Percentiles rank a stretch among this genome's conserved stretches.
These are phyloP conservation scores for Tetramorium bicarinatum DNA, from an alignment of 2,888 invertebrate species.

Conservation along the genomic window DNA sequence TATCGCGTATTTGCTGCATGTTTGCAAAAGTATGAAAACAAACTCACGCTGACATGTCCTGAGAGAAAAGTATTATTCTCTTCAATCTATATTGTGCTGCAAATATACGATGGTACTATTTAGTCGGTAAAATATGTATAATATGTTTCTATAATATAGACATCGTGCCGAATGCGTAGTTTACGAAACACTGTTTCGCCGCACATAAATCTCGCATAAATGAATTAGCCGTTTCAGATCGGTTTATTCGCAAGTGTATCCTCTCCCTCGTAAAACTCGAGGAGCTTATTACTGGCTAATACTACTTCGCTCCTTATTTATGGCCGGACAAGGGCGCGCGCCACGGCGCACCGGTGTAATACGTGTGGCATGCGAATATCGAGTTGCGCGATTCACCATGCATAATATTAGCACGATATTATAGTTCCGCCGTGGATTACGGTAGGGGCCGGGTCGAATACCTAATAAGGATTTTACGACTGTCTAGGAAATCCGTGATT, in stretches of 20 bases:
- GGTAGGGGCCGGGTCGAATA: slow-evolving; percentile 48
- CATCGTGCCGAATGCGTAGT: neutral
- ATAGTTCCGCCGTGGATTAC: slow-evolving; percentile 58
- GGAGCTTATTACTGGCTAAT: slow-evolving; percentile 49
- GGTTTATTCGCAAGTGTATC: slow-evolving; percentile 30
- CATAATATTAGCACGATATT: slow-evolving; percentile 61
- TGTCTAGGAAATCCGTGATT: slow-evolving; percentile 60
- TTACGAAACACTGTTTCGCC: neutral
- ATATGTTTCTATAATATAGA: neutral
- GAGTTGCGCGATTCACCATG: slow-evolving; percentile 57
- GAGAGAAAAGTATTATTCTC: neutral
- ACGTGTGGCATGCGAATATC: slow-evolving; percentile 58
- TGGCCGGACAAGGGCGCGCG: slow-evolving; percentile 34
- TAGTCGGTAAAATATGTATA: neutral
- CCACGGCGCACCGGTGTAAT: slow-evolving; percentile 36
- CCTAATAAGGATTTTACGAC: slow-evolving; percentile 62
- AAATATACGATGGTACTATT: slow-evolving; percentile 10
- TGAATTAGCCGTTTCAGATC: slow-evolving; percentile 41
- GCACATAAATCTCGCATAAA: slow-evolving; percentile 46
- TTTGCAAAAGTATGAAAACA: slow-evolving; percentile 39
- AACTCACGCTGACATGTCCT: neutral
- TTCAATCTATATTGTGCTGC: neutral
- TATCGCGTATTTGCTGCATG: slow-evolving; percentile 10
- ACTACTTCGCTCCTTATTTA: slow-evolving; percentile 52
- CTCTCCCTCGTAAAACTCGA: slow-evolving; percentile 32